phyloP scores from a whole-genome alignment of 2,113 vertebrate genomes.

The Eulemur macaco region DNA sequence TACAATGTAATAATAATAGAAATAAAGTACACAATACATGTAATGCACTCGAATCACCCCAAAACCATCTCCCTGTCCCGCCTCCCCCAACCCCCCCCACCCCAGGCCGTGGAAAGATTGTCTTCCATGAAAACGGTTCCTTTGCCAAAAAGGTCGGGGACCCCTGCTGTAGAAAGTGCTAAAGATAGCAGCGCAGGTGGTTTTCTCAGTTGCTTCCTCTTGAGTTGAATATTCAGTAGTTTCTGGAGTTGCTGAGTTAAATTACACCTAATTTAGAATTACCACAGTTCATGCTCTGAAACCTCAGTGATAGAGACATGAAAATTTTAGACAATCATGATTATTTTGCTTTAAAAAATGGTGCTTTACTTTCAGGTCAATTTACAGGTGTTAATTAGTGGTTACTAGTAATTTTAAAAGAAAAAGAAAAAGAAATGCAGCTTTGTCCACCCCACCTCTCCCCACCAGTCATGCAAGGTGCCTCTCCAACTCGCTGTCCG shows the following conservation, averaged over 20 bases:
- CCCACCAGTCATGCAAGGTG: not conserved
- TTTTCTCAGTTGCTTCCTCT: slow-evolving; percentile 16
- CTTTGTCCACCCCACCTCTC: not conserved
- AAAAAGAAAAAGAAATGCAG: not conserved
- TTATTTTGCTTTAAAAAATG: not conserved
- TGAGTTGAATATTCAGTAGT: not conserved
- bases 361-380: not conserved
- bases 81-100: too few relatives aligned
- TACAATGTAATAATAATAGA: too few relatives aligned
- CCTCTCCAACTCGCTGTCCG: not conserved
- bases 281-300: not conserved
- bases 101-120: too few relatives aligned
- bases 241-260: not conserved
- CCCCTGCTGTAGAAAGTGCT: not conserved
- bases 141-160: too few relatives aligned
- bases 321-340: not conserved
- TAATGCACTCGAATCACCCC: too few relatives aligned
- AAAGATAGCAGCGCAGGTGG: not conserved
- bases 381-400: not conserved
- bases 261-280: not conserved
- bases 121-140: too few relatives aligned
- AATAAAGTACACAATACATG: too few relatives aligned
- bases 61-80: too few relatives aligned
- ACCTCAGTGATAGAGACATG: not conserved
- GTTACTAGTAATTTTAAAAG: not conserved